phyloP scores from a whole-genome alignment of 2,113 vertebrate genomes.

The Eretmodus cyanostictus region DNA sequence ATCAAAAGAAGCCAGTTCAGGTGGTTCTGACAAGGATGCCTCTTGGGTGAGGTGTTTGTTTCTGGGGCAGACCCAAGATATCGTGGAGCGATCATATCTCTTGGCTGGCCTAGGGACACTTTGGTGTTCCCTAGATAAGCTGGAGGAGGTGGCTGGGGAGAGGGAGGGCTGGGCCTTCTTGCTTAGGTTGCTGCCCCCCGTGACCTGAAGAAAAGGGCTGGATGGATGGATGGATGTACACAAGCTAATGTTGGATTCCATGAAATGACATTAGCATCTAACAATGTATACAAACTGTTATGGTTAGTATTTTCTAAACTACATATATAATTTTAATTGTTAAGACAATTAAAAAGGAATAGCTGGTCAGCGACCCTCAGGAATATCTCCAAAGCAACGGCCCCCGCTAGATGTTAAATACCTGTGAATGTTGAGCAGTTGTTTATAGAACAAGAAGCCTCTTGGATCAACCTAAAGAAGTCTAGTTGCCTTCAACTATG shows the following conservation, averaged over 20 bases:
- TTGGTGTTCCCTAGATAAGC: not conserved
- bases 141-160: not conserved
- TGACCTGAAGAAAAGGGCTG: not conserved
- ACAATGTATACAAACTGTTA: not conserved
- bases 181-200: not conserved
- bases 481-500: not conserved
- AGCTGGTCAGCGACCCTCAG: not conserved
- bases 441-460: not conserved
- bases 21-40: not conserved
- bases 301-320: not conserved
- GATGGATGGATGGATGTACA: not conserved
- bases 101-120: not conserved
- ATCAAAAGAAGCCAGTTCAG: not conserved
- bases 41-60: not conserved
- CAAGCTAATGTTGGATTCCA: not conserved
- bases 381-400: not conserved
- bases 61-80: not conserved
- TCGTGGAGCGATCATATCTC: fast-evolving
- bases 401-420: not conserved
- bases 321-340: not conserved
- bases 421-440: not conserved
- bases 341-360: not conserved
- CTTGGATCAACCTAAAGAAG: not conserved
- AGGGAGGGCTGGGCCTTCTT: not conserved
- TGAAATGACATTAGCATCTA: not conserved